Evolutionary conservation across 1,140 invertebrate genomes (phyloP).

Genomic region (Drosophila ficusphila): DNA sequence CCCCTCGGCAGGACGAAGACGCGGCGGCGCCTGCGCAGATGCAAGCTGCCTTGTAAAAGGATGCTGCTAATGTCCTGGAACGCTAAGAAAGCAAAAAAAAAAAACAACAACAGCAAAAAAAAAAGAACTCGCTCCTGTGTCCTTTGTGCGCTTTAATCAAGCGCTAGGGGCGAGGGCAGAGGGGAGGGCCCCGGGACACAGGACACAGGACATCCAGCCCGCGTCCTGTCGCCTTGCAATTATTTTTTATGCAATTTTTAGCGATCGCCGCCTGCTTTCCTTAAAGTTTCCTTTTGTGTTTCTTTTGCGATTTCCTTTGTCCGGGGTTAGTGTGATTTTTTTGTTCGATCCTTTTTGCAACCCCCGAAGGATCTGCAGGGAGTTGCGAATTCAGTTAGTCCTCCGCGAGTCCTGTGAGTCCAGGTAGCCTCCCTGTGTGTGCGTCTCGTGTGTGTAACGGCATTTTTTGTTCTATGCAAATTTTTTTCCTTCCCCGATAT

Average conservation of each 20-base stretch:
- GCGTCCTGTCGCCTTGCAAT: constrained; percentile 66
- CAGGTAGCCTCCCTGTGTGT: constrained; percentile 54
- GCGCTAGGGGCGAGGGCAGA: constrained; percentile 13
- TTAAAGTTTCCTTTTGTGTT: constrained; percentile 40
- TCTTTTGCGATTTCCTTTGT: constrained; percentile 5
- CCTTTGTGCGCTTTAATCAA: constrained; percentile 74
- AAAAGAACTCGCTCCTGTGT: constrained; percentile 23
- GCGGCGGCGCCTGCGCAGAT: constrained; percentile 74
- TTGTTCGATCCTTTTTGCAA: constrained; percentile 23
- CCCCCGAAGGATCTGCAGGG: constrained; percentile 28
- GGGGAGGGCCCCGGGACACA: not conserved
- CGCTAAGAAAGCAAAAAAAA: constrained; percentile 6
- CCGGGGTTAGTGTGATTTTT: constrained; percentile 29
- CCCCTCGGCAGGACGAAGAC: constrained; percentile 33
- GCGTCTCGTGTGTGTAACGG: constrained; percentile 61
- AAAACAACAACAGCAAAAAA: too few relatives aligned
- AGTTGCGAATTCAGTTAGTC: constrained; percentile 21
- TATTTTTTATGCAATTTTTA: constrained; percentile 81
- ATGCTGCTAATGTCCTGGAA: constrained; percentile 78
- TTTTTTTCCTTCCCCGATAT: constrained; percentile 69
- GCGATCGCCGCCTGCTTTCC: constrained; percentile 57
- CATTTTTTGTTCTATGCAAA: constrained; percentile 82
- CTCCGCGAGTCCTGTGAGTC: constrained; percentile 11
- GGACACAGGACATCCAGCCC: constrained; percentile 36
- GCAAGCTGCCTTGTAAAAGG: constrained; percentile 66